Conservation (phyloP, 2,113 vertebrate species). For the Prunella himalayana region DNA sequence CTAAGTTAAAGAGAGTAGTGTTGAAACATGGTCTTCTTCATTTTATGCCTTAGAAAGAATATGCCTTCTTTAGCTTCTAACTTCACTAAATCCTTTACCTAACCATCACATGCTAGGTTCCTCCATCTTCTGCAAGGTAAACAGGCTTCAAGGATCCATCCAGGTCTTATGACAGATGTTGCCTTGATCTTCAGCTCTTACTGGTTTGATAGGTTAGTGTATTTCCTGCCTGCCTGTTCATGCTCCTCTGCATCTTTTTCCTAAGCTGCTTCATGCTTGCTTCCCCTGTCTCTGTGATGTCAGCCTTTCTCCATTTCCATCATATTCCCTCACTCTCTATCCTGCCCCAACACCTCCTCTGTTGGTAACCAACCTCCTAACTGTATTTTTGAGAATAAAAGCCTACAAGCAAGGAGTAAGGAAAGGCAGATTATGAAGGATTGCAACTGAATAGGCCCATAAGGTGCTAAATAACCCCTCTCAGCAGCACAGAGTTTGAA, state of each 20-base stretch:
- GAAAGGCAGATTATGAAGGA: not conserved
- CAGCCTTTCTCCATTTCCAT: not conserved
- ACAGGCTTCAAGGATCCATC: not conserved
- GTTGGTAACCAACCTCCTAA: not conserved
- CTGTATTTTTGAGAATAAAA: not conserved
- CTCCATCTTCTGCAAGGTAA: not conserved
- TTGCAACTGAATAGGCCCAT: not conserved
- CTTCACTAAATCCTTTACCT: not conserved
- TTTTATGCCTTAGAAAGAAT: not conserved
- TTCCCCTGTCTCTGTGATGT: not conserved
- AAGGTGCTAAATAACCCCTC: not conserved
- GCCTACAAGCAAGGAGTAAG: not conserved
- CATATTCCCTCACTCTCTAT: not conserved
- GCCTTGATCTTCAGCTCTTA: not conserved
- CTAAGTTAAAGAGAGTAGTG: not conserved
- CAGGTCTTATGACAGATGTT: not conserved
- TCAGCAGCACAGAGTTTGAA: not conserved
- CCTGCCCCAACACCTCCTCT: not conserved
- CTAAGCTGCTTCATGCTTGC: not conserved
- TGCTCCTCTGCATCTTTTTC: not conserved
- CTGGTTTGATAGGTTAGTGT: not conserved
- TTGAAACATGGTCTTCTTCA: not conserved
- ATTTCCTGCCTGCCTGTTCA: not conserved
- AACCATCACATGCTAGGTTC: not conserved
- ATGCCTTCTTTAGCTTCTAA: not conserved